Base-by-base conservation (phyloP, 1,140 invertebrate genomes). In the Drosophila bocki region DNA sequence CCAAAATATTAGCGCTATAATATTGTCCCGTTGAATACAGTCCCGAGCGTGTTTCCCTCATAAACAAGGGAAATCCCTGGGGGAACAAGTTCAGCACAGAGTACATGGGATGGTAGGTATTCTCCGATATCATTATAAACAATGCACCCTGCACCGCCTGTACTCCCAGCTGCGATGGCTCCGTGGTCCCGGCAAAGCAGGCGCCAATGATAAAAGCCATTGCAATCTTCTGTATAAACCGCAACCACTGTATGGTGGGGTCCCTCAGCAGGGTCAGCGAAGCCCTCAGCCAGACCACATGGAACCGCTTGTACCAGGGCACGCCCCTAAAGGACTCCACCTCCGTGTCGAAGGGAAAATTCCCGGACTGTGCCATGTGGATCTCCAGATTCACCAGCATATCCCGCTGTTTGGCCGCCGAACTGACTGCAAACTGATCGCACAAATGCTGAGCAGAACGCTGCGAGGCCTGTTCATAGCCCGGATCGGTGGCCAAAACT, bases 41-140 rank as follows among this genome's bases (percentile, higher is more conserved):
- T 29, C 96, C 97, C 29, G 95, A 95, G 68, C 95, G 94, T 76
- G 96, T 95, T 92, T 98, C 97, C 50, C 97, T 93, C 41, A 96
- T 92, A 78, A 98, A 96, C 17, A 98, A 92, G 0, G 97, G 96
- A 60, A 96, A 94, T 82, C 97, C 95, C 77, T 95, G 94, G 0
- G 97, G 97, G 81, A 98, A 96, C 67, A 96, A 93, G 63, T 96
- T 94, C 7, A 98, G 93, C 1, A 96, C 96, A 0, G 96, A 95
- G 91, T 98, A 98, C 96, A 98, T 97, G 0, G 97, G 96, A 48
- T 95, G 95, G 93, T 97, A 98, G 5, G 97, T 96, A 80, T 97
- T 98, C 93, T 98, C 97, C 0, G 96, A 95, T 41, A 98, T 96
- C 88, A 98, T 94, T 26, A 97, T 95, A 86, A 97, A 98, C 3